phyloP scores from a whole-genome alignment of 30 jellyfish, hydroid and myxozoan species.

The Cassiopea andromeda region DNA sequence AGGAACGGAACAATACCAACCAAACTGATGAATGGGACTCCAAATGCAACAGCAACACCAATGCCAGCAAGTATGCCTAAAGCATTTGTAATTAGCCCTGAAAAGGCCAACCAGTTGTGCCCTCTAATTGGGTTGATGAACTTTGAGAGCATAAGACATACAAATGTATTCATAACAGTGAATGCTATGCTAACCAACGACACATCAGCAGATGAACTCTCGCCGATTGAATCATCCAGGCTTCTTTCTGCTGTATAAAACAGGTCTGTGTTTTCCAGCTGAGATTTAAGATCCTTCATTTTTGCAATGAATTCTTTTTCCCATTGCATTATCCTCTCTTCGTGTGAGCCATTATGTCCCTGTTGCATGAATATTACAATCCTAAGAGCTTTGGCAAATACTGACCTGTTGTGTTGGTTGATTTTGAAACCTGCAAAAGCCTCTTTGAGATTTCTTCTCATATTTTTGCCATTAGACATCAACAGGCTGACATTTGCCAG shows the following conservation, averaged over 20 bases:
- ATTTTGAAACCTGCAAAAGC: neutral
- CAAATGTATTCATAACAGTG: constrained; percentile 73
- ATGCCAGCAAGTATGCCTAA: constrained; percentile 70
- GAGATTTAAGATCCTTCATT: neutral
- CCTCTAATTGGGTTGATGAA: constrained; percentile 62
- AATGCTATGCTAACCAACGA: constrained; percentile 59
- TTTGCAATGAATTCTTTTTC: constrained; percentile 7
- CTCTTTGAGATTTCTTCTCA: constrained; percentile 9
- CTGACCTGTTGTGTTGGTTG: neutral
- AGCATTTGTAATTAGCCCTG: constrained; percentile 65
- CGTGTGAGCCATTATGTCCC: constrained; percentile 5
- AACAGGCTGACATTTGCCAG: neutral
- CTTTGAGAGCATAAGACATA: constrained; percentile 39
- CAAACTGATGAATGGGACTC: constrained; percentile 69
- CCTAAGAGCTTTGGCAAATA: constrained; percentile 35
- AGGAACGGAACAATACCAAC: constrained; percentile 87
- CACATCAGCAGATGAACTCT: constrained; percentile 53
- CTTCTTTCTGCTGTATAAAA: constrained; percentile 54
- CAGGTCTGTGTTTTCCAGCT: constrained; percentile 2
- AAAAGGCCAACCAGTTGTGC: constrained; percentile 47
- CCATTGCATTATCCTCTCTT: constrained; percentile 14
- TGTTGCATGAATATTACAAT: constrained; percentile 32
- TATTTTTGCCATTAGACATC: constrained; percentile 65
- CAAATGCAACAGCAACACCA: constrained; percentile 64
- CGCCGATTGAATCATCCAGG: constrained; percentile 56